phyloP scores from a whole-genome alignment of 2,888 invertebrate species.

The Sisyra terminalis region DNA sequence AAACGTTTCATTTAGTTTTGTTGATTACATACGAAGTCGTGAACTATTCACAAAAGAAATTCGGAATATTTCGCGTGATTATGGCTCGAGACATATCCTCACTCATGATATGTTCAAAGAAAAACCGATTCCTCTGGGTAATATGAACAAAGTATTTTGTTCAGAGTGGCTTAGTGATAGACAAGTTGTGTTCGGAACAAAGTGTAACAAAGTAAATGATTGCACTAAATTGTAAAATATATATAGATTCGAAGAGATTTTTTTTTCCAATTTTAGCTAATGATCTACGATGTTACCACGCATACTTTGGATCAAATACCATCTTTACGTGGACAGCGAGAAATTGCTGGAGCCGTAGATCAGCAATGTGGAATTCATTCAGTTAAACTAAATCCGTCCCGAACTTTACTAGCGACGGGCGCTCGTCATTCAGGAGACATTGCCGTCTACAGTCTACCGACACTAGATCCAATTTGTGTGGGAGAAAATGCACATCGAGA shows the following conservation, averaged over 20 bases:
- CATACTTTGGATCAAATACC: conserved; percentile 81
- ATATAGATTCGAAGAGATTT: neutral
- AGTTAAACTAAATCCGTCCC: conserved; percentile 85
- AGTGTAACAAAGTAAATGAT: conserved; percentile 84
- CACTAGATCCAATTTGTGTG: conserved; percentile 84
- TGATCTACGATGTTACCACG: conserved; percentile 83
- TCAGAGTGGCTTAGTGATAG: conserved; percentile 91
- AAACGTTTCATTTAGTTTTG: conserved; percentile 69
- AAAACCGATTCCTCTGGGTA: conserved; percentile 64
- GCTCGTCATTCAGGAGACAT: conserved; percentile 85
- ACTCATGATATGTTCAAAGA: conserved; percentile 82
- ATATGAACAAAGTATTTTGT: conserved; percentile 88
- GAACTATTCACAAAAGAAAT: conserved; percentile 57
- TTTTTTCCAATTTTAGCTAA: conserved; percentile 37
- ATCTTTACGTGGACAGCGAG: conserved; percentile 51
- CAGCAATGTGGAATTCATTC: conserved; percentile 85
- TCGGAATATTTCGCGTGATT: conserved; percentile 55
- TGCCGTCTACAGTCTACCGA: conserved; percentile 81
- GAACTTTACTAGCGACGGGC: conserved; percentile 78
- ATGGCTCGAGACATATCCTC: conserved; percentile 74
- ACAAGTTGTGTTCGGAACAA: conserved; percentile 92
- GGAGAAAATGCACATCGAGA: conserved; percentile 84
- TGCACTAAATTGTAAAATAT: neutral
- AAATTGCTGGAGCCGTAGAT: conserved; percentile 33
- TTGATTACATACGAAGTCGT: conserved; percentile 66